Evolutionary conservation across 92 coral and sea anemone genomes (phyloP), one percentile per base, ranked within the genome.

Genomic region (Phenganax marumi): DNA sequence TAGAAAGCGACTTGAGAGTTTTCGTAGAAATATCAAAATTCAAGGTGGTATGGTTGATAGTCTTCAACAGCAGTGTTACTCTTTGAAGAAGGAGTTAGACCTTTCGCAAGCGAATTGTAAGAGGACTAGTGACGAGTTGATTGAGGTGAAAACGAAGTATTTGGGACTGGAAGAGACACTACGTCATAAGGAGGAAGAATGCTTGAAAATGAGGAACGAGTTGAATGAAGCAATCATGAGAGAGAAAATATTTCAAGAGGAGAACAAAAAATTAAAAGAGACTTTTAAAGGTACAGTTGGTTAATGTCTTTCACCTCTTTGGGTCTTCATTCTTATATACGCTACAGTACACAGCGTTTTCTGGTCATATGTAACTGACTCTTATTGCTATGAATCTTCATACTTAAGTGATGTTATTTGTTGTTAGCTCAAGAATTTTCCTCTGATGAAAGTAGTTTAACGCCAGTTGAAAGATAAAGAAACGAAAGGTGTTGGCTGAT

Each of bases 41-140:
- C 98, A 94, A 69, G 97, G 98, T 12, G 90, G 93, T 75, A 94
- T 94, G 98, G 75, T 94, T 13, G 98, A 94, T 75, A 92, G 89
- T 51, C 57, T 94, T 22, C 98, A 94, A 73, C 93, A 94, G 25
- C 98, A 94, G 89, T 94, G 98, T 84, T 94, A 88, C 81, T 84
- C 84, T 7, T 66, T 94, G 68, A 89, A 90, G 75, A 90, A 94
- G 54, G 98, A 92, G 51, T 73, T 94, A 22, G 94, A 94, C 62
- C 93, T 89, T 8, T 66, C 98, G 13, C 89, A 89, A 81, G 86
- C 91, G 8, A 85, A 81, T 73, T 89, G 89, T 71, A 81, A 84
- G 48, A 88, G 85, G 63, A 81, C 89, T 75, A 85, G 91, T 23
- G 84, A 89, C 51, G 93, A 92, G 43, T 84, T 94, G 76, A 93